Conservation (phyloP, 1,140 invertebrate species). For the Harlomillsia oculata region DNA sequence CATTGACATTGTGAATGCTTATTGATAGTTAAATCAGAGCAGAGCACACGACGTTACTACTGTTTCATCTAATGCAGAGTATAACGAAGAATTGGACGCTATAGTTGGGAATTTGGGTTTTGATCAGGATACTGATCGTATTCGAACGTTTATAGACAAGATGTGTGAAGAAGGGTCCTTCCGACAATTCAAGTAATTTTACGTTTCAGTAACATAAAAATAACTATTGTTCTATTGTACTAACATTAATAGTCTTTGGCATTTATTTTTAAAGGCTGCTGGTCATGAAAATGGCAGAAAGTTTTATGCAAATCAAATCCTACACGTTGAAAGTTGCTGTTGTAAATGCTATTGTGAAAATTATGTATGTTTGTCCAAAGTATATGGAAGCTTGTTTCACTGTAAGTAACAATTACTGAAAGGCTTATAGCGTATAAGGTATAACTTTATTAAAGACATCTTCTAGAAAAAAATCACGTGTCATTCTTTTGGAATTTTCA, state of each 20-base stretch:
- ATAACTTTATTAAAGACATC: neutral
- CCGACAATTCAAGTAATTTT: slow-evolving; percentile 5
- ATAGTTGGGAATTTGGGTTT: slow-evolving; percentile 24
- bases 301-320: neutral
- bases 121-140: slow-evolving; percentile 16
- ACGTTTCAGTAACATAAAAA: neutral
- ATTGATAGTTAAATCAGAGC: too few relatives aligned
- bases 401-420: neutral
- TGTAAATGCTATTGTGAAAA: slow-evolving; percentile 19
- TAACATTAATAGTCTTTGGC: neutral
- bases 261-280: neutral
- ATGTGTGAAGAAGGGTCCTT: slow-evolving; percentile 13
- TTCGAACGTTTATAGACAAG: slow-evolving; percentile 11
- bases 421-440: neutral
- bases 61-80: too few relatives aligned
- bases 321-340: slow-evolving; percentile 20
- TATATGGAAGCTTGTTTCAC: slow-evolving; percentile 1
- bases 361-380: slow-evolving; percentile 19
- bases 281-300: neutral
- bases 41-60: too few relatives aligned
- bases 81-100: slow-evolving; percentile 22
- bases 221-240: neutral
- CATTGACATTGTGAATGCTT: too few relatives aligned
- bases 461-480: neutral
- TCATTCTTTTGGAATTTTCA: neutral